Evolutionary conservation across 2,797 vertebrate species (phyloP).

Genomic region (Aldrovandia affinis): DNA sequence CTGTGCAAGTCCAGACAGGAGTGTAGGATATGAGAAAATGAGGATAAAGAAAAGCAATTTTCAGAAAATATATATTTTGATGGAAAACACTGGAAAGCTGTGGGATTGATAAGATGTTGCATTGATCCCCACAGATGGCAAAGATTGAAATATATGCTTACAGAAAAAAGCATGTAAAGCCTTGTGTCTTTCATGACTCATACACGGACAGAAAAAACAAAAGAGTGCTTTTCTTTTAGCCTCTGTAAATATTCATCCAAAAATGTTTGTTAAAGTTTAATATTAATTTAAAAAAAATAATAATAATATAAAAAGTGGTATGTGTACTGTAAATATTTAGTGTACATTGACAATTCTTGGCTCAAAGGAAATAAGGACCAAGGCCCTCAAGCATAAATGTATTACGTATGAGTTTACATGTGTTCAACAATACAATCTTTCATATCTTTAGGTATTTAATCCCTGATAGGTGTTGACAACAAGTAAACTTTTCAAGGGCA

Average conservation of each 20-base stretch:
- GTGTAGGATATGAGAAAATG: too few relatives aligned
- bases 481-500: not conserved
- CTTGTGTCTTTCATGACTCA: not conserved
- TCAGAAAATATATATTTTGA: not conserved
- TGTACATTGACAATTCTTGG: too few relatives aligned
- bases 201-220: too few relatives aligned
- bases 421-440: not conserved
- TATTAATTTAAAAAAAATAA: too few relatives aligned
- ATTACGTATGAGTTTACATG: not conserved
- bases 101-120: constrained; percentile 11
- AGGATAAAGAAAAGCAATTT: constrained; percentile 12
- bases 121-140: constrained; percentile 24
- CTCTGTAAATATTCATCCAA: too few relatives aligned
- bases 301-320: too few relatives aligned
- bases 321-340: too few relatives aligned
- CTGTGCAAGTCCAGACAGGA: constrained; percentile 25
- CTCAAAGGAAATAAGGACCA: not conserved
- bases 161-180: not conserved
- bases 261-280: too few relatives aligned
- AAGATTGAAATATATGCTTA: constrained; percentile 25
- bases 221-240: too few relatives aligned
- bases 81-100: constrained; percentile 1
- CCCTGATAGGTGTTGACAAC: constrained; percentile 3
- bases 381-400: not conserved
- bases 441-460: not conserved